Conservation (phyloP, 2,888 invertebrate genomes). For the Trissoscelio sp. region DNA sequence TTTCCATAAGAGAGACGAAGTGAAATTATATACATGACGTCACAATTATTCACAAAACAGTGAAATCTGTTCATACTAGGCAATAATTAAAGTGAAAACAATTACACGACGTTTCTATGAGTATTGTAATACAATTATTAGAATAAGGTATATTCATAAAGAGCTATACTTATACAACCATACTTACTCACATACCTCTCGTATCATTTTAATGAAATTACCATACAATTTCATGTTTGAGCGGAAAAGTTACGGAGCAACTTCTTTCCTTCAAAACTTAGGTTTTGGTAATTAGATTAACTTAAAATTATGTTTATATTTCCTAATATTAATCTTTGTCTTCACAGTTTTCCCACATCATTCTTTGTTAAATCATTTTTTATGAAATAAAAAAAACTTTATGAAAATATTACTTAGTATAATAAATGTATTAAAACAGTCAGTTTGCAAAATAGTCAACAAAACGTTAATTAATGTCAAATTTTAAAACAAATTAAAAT, state of each 20-base stretch:
- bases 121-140: conserved; percentile 41
- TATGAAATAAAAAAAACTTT: too few relatives aligned
- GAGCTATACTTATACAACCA: conserved; percentile 18
- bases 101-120: conserved; percentile 26
- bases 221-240: conserved; percentile 45
- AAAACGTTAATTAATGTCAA: too few relatives aligned
- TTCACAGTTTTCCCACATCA: background rate
- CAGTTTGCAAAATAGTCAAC: too few relatives aligned
- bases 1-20: background rate
- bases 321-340: conserved; percentile 14
- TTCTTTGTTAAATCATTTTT: background rate
- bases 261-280: conserved; percentile 32
- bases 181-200: background rate
- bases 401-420: too few relatives aligned
- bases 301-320: conserved; percentile 24
- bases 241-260: conserved; percentile 38
- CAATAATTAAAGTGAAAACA: conserved; percentile 44
- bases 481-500: too few relatives aligned
- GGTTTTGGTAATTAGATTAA: conserved; percentile 29
- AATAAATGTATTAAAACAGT: too few relatives aligned
- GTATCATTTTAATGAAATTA: conserved; percentile 30
- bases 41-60: conserved; percentile 37
- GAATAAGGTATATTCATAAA: conserved; percentile 3
- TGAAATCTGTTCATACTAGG: conserved; percentile 14
- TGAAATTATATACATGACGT: conserved; percentile 15